A percentile compares a stretch with the other conserved stretches of the same genome.
Evolutionary conservation across 37 sponge, comb jelly and placozoan genomes (phyloP).

Genomic region (Halisarca cf. caerulea): DNA sequence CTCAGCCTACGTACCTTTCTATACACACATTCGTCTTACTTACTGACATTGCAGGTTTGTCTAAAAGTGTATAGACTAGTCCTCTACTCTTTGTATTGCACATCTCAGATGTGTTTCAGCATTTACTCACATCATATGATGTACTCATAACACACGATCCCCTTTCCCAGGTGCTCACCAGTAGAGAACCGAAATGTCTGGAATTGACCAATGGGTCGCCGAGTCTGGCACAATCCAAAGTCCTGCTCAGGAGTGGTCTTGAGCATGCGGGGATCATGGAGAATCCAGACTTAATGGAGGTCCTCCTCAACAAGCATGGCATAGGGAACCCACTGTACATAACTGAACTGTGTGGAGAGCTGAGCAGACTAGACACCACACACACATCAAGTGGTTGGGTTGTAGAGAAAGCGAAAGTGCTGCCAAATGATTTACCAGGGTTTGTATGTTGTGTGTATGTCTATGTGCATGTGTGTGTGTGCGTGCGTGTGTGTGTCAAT

Average conservation of each 20-base stretch:
- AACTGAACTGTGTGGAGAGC: conserved; percentile 19
- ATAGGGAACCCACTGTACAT: conserved; percentile 32
- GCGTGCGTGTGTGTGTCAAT: too few relatives aligned
- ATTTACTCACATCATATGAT: too few relatives aligned
- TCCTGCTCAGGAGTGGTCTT: conserved; percentile 3
- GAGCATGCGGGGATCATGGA: not conserved
- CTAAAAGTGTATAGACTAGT: too few relatives aligned
- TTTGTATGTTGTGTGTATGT: not conserved
- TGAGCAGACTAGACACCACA: not conserved
- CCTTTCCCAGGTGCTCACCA: not conserved
- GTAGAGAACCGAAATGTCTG: conserved; percentile 3
- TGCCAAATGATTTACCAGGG: conserved; percentile 28
- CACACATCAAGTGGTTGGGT: not conserved
- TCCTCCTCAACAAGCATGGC: conserved; percentile 35
- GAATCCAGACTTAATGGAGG: not conserved
- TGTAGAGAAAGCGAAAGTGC: not conserved
- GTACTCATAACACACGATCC: too few relatives aligned
- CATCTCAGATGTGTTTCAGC: too few relatives aligned
- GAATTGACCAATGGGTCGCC: conserved; percentile 29
- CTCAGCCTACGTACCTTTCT: too few relatives aligned
- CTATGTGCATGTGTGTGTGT: conserved; percentile 8
- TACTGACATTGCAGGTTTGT: too few relatives aligned
- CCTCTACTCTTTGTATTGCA: too few relatives aligned
- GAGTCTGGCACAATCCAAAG: not conserved
- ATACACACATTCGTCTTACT: too few relatives aligned